phyloP scores from a whole-genome alignment of 2,113 vertebrate genomes.

The Tretioscincus oriximinensis region DNA sequence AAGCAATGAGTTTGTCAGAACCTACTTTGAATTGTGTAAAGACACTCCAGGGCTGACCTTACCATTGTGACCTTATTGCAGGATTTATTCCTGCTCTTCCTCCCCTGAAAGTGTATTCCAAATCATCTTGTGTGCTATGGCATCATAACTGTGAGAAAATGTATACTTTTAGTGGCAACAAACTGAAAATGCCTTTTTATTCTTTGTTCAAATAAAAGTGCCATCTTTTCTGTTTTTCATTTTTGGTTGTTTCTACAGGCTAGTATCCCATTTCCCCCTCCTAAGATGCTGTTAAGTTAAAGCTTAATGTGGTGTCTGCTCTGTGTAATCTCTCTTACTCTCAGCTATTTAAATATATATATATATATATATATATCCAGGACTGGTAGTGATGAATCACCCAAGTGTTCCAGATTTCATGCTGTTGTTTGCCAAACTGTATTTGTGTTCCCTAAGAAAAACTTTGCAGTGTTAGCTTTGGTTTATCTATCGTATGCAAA shows the following conservation, averaged over 20 bases:
- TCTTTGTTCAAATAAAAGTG: constrained; percentile 43
- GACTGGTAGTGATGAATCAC: constrained; percentile 65
- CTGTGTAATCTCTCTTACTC: constrained; percentile 63
- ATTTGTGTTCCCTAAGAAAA: constrained; percentile 43
- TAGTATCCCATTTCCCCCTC: constrained; percentile 65
- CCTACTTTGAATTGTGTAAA: neutral
- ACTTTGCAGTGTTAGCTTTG: constrained; percentile 49
- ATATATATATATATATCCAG: constrained; percentile 35
- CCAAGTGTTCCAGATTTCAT: constrained; percentile 45
- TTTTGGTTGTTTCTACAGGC: constrained; percentile 66
- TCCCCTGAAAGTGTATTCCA: neutral
- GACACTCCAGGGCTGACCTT: neutral
- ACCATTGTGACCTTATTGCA: neutral
- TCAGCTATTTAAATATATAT: constrained; percentile 56
- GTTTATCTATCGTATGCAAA: constrained; percentile 46
- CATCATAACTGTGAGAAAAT: neutral
- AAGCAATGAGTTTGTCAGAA: neutral
- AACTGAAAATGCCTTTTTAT: constrained; percentile 61
- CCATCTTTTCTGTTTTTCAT: constrained; percentile 64
- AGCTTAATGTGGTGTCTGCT: constrained; percentile 63
- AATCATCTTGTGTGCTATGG: neutral
- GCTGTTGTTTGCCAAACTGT: constrained; percentile 57
- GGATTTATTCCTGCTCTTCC: neutral
- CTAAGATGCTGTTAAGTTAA: constrained; percentile 64
- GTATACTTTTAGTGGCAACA: constrained; percentile 57